Base-by-base conservation (phyloP, 2,888 invertebrate species). In the Dasypolia templi region DNA sequence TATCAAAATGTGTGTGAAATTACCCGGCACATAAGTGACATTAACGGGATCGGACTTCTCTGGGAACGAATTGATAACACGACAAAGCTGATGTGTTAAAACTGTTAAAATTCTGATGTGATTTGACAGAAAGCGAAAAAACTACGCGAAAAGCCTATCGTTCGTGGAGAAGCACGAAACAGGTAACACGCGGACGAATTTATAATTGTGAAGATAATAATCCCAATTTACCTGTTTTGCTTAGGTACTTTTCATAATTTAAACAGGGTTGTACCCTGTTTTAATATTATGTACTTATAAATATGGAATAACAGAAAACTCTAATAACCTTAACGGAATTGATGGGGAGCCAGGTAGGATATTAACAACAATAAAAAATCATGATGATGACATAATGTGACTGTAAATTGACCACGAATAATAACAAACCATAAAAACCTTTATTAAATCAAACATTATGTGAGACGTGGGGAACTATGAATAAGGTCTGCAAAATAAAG, bases 1-100 rank as follows among this genome's bases (percentile, higher is more conserved):
- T 79, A 85, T 83, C 79, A 80, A 80, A 82, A 79, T 75, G 78
- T 83, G 70, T 71, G 82, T 77, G 84, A 84, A 86, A 83, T 86
- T 84, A 84, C 53, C 72, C 70, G 72, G 68, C 53, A 79, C 72
- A 72, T 65, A 75, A 76, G 55, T 72, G 76, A 82, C 72, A 75
- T 73, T 65, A 77, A 77, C 70, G 42, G 42, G 53, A 79, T 77
- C 53, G 44, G 64, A 76, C 67, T 44, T 59, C 53, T 77, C 63
- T 77, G 72, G 53, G 76, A 76, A 82, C 56, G 39, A 49, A 61
- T 68, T 39, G 19, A 53, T 68, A 56, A 26, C 29, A 65, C 22
- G 68, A 75, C 55, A 59, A 68, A 78, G 26, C 22, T 55, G 14
- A 3, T 61, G 26, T 55, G 22, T 49, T 46, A n/a, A 29, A 19